Percentiles rank a stretch among this genome's conserved stretches.
phyloP scores from a whole-genome alignment of 2,888 invertebrate genomes.

The Xestoiulus laeticollis region DNA sequence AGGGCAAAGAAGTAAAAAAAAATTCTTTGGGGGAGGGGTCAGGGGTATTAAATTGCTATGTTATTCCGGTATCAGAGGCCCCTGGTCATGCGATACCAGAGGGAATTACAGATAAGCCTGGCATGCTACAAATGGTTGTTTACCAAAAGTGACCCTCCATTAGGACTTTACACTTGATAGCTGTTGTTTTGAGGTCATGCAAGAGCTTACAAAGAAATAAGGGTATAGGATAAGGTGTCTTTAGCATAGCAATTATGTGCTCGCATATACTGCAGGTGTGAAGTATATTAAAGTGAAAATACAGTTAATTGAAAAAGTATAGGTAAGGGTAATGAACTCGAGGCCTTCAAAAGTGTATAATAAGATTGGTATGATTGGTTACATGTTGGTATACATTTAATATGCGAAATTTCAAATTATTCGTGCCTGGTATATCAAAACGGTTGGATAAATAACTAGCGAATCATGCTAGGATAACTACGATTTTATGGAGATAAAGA shows the following conservation, averaged over 20 bases:
- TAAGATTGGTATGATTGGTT: background rate
- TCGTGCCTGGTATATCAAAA: background rate
- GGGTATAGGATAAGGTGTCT: background rate
- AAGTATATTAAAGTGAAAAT: background rate
- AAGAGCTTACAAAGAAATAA: background rate
- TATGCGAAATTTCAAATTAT: background rate
- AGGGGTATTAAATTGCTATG: background rate
- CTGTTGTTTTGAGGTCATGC: background rate
- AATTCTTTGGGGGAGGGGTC: background rate
- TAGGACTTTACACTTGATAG: background rate
- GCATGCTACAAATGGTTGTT: background rate
- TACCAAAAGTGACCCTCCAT: background rate
- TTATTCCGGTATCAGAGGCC: background rate
- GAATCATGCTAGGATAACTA: no score
- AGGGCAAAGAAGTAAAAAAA: background rate
- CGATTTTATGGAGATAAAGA: no score
- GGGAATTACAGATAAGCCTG: background rate
- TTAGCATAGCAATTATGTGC: background rate
- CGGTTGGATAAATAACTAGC: background rate
- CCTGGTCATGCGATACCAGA: background rate
- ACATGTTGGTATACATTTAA: no score
- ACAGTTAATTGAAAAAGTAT: background rate
- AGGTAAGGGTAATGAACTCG: constrained; percentile 6
- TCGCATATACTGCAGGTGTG: background rate
- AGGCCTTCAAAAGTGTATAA: background rate